A percentile compares a stretch with the other conserved stretches of the same genome.
Conservation (phyloP, 2,888 invertebrate genomes). For the Brassicogethes aeneus region DNA sequence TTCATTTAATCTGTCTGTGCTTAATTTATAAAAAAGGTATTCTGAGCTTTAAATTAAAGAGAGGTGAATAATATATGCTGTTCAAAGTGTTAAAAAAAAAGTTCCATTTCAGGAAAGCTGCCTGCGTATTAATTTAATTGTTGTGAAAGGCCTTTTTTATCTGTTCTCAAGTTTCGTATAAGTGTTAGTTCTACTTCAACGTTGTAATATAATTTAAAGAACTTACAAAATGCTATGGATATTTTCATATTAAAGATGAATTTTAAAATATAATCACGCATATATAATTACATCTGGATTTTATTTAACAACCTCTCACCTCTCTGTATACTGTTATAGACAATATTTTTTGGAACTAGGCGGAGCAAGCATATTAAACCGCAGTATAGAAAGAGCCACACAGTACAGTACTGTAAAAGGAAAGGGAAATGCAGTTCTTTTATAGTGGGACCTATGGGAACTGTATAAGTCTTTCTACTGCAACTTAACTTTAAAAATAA, state of each 20-base stretch:
- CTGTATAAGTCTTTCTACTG: too few relatives aligned
- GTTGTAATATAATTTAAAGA: constrained; percentile 40
- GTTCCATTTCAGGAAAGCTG: constrained; percentile 33
- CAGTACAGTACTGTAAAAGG: too few relatives aligned
- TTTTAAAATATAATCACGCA: constrained; percentile 41
- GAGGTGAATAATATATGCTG: constrained; percentile 37
- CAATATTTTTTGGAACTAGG: too few relatives aligned
- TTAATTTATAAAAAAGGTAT: constrained; percentile 38
- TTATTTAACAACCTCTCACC: constrained; percentile 28
- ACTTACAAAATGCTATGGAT: constrained; percentile 39
- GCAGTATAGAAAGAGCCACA: too few relatives aligned
- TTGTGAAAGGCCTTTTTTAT: constrained; percentile 36
- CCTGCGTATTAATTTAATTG: constrained; percentile 34
- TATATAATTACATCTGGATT: constrained; percentile 33
- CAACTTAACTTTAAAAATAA: constrained; percentile 4
- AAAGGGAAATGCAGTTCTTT: too few relatives aligned
- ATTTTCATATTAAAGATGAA: constrained; percentile 41
- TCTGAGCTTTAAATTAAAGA: constrained; percentile 39
- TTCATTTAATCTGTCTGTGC: constrained; percentile 32
- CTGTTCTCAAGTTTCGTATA: constrained; percentile 28
- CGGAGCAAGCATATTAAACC: too few relatives aligned
- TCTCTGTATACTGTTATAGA: constrained; percentile 8
- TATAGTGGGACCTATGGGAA: too few relatives aligned
- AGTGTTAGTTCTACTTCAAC: constrained; percentile 36
- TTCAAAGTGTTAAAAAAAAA: constrained; percentile 33